A percentile compares a stretch with the other conserved stretches of the same genome.
Conservation (phyloP, 2,888 invertebrate species). For the Thera obeliscata region DNA sequence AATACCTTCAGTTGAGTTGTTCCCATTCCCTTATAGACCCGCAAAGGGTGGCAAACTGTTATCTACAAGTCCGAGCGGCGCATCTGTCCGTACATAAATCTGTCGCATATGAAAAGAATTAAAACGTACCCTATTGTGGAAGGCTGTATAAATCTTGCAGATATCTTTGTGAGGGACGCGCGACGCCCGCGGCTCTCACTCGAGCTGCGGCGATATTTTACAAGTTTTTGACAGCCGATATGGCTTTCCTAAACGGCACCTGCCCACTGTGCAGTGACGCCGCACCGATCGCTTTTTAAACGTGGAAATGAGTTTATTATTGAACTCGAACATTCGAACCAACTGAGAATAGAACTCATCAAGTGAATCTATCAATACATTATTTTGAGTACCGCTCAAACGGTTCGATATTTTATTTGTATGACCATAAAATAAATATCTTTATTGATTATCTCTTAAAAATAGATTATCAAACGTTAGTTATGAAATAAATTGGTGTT, state of each 20-base stretch:
- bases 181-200: conserved; percentile 66
- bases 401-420: background rate
- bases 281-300: conserved; percentile 35
- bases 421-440: background rate
- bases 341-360: conserved; percentile 2
- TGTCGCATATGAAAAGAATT: conserved; percentile 83
- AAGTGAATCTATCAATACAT: background rate
- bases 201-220: conserved; percentile 86
- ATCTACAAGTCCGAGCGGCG: conserved; percentile 62
- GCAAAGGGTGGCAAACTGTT: conserved; percentile 66
- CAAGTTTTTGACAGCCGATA: conserved; percentile 88
- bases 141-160: conserved; percentile 81
- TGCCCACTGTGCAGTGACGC: conserved; percentile 60
- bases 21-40: conserved; percentile 39
- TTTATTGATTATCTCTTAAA: conserved; percentile 13
- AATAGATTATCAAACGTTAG: conserved; percentile 19
- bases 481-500: conserved; percentile 19
- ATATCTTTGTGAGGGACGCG: conserved; percentile 80
- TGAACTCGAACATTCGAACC: conserved; percentile 9
- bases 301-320: conserved; percentile 35
- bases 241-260: conserved; percentile 85
- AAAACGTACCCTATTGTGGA: conserved; percentile 83
- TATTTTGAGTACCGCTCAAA: background rate
- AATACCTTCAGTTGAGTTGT: conserved; percentile 20
- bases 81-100: conserved; percentile 83